Percentiles rank a stretch among this genome's conserved stretches.
phyloP scores from a whole-genome alignment of 2,797 vertebrate species.

The Myotis pilosus region DNA sequence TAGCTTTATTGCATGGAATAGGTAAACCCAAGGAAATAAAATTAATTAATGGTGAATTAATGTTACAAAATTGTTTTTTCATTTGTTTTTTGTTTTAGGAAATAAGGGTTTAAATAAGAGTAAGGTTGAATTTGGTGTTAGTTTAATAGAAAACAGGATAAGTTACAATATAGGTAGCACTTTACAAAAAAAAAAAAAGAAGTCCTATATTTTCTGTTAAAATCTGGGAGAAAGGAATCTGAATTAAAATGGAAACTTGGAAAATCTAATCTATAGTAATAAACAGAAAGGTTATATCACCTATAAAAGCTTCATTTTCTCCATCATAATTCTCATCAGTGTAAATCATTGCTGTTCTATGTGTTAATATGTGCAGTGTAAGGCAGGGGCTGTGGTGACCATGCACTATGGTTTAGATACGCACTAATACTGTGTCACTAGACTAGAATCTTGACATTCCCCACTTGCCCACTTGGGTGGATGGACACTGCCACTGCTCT shows the following conservation, averaged over 20 bases:
- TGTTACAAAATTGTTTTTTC: not conserved
- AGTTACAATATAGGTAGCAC: not conserved
- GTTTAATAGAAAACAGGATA: constrained; percentile 33
- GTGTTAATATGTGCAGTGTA: not conserved
- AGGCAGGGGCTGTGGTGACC: not conserved
- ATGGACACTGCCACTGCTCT: not conserved
- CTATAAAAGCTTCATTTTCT: not conserved
- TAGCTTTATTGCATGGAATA: not conserved
- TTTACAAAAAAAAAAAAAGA: not conserved
- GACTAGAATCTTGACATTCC: not conserved
- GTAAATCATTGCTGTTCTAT: not conserved
- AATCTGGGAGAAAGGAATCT: not conserved
- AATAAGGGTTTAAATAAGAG: constrained; percentile 12
- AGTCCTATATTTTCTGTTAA: constrained; percentile 17
- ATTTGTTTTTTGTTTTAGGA: not conserved
- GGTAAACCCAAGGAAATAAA: constrained; percentile 32
- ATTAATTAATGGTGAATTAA: constrained; percentile 2
- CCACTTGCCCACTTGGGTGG: not conserved
- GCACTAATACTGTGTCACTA: not conserved
- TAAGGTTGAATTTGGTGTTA: not conserved
- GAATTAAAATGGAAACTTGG: not conserved
- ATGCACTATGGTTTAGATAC: not conserved
- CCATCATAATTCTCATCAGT: not conserved
- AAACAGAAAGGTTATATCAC: not conserved
- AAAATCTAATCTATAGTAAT: not conserved